Percentiles rank a stretch among this genome's conserved stretches.
Evolutionary conservation across 2,797 vertebrate genomes (phyloP).

Genomic region (Agapornis canus): DNA sequence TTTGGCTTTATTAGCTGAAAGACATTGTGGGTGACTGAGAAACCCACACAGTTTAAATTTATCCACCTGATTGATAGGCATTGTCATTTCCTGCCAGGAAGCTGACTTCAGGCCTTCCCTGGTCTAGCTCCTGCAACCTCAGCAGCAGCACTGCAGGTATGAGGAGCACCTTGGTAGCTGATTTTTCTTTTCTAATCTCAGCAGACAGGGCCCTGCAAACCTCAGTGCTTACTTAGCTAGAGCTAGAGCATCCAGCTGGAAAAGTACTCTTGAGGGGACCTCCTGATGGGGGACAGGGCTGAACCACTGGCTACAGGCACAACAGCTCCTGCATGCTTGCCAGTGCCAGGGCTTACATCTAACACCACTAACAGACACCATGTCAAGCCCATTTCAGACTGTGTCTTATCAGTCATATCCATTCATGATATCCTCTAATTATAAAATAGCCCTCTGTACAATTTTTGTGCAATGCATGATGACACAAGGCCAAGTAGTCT

Average conservation of each 20-base stretch:
- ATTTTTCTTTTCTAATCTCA: background rate
- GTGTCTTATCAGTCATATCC: background rate
- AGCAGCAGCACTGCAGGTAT: background rate
- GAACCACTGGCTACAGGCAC: rapidly evolving
- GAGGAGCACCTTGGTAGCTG: background rate
- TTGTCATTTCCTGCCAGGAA: background rate
- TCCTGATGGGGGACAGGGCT: rapidly evolving
- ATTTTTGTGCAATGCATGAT: background rate
- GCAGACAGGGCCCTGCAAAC: background rate
- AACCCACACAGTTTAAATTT: background rate
- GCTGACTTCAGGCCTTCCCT: background rate
- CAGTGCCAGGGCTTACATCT: rapidly evolving
- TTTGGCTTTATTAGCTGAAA: background rate
- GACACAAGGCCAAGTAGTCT: background rate
- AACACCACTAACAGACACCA: rapidly evolving
- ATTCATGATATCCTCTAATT: background rate
- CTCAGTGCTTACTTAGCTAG: background rate
- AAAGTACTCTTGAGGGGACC: background rate
- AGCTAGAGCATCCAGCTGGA: background rate
- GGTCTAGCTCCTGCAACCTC: background rate
- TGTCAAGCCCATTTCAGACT: background rate
- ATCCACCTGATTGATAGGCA: background rate
- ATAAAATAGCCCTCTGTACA: background rate
- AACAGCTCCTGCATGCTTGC: rapidly evolving
- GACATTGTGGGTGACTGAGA: background rate